These are phyloP conservation scores for Antheraea assamensis DNA, from an alignment of 2,888 invertebrate genomes.

Conservation along the genomic window DNA sequence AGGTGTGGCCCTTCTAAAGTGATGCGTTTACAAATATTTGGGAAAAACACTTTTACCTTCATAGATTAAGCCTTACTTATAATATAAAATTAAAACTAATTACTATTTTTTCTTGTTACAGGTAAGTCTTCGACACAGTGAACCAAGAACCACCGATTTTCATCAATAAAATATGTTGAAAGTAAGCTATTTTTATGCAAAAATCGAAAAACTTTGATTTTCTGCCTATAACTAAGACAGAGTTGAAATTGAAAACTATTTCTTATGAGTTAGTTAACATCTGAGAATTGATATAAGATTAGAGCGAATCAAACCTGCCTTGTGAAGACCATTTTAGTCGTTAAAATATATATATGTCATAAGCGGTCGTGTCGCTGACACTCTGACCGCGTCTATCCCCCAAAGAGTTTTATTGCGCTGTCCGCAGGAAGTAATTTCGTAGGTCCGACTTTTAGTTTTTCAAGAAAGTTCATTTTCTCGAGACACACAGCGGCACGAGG, in stretches of 20 bases:
- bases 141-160: background rate
- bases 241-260: too few relatives aligned
- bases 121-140: background rate
- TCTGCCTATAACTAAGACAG: background rate
- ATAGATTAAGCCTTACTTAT: background rate
- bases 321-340: background rate
- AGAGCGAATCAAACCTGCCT: background rate
- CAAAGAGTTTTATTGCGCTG: conserved; percentile 81
- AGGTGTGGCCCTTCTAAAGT: too few relatives aligned
- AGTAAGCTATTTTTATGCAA: background rate
- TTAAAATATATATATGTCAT: background rate
- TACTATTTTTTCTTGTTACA: conserved; percentile 7
- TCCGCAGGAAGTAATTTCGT: conserved; percentile 80
- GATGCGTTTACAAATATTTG: too few relatives aligned
- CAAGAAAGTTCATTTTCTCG: conserved; percentile 76
- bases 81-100: background rate
- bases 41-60: too few relatives aligned
- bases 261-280: too few relatives aligned
- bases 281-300: background rate
- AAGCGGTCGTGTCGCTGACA: conserved; percentile 35
- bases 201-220: background rate
- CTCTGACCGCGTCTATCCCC: conserved; percentile 51
- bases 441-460: conserved; percentile 81
- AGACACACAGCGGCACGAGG: conserved; percentile 59
- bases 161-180: background rate